Base-by-base conservation (phyloP, 2,797 vertebrate genomes). In the Spondyliosoma cantharus region DNA sequence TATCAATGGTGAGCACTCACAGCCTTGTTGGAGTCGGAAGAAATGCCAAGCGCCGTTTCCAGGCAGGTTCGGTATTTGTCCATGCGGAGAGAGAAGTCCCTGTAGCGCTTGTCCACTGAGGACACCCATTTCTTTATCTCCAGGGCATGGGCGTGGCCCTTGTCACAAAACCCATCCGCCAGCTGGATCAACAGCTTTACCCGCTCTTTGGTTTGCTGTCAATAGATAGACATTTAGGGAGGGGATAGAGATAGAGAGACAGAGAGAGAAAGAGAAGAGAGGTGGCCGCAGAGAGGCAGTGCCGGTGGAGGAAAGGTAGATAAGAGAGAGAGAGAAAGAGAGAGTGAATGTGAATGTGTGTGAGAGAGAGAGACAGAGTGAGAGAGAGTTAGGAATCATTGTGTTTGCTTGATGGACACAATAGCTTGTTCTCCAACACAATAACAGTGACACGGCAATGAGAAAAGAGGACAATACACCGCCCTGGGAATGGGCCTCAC, bases 61-160 rank as follows among this genome's bases (percentile, higher is more conserved):
- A 99, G 94, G 90, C 96, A 97, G 84, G 95, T 97, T 91, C 98
- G 95, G 93, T 99, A 98, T 93, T 99, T 99, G 94, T 99, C 97
- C 98, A 99, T 99, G 89, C 98, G 97, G 89, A 99, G 94, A 87
- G 98, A 99, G 91, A 99, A 99, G 94, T 99, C 98, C 90, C 98
- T 94, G 96, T 99, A 99, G 87, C 98, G 96, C 91, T 99, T 99
- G 94, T 99, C 98, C 94, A 99, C 98, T 0, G 97, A 97, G 60
- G 96, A 96, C 91, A 99, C 98, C 96, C 98, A 99, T 96, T 99
- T 99, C 95, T 99, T 99, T 93, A 99, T 99, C 95, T 99, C 98
- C 88, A 96, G 95, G 74, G 98, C 97, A 85, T 99, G 98, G 94
- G 98, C 96, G 94, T 99, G 98, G 78, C 98, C 98, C 90, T 99